A percentile compares a stretch with the other conserved stretches of the same genome.
Conservation (phyloP, 1,140 invertebrate species). For the Drosophila carrolli region DNA sequence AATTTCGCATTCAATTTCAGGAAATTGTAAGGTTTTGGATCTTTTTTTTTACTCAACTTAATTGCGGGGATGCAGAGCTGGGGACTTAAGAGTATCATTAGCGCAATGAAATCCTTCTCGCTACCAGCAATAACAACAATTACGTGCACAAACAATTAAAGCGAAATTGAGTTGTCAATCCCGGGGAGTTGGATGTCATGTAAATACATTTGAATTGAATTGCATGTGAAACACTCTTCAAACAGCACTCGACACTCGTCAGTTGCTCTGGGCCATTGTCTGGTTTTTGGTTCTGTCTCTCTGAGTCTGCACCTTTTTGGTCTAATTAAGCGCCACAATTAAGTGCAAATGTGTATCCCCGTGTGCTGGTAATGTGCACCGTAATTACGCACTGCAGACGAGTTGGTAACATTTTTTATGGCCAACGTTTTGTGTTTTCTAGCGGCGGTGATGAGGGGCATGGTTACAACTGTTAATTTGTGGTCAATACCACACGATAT, state of each 20-base stretch:
- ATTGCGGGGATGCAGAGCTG: conserved; percentile 33
- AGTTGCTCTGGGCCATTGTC: conserved; percentile 64
- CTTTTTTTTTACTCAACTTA: conserved; percentile 25
- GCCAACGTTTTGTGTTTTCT: conserved; percentile 37
- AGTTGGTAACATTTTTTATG: conserved; percentile 50
- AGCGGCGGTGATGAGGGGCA: conserved; percentile 31
- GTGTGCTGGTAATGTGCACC: conserved; percentile 69
- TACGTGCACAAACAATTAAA: conserved; percentile 70
- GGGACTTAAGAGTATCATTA: conserved; percentile 47
- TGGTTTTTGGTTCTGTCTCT: conserved; percentile 31
- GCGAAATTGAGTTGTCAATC: conserved; percentile 74
- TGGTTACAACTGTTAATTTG: conserved; percentile 80
- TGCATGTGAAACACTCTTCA: conserved; percentile 39
- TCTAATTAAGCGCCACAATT: conserved; percentile 82
- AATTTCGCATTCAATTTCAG: conserved; percentile 73
- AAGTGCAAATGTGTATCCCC: conserved; percentile 74
- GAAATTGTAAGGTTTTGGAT: conserved; percentile 17
- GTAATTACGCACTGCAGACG: conserved; percentile 76
- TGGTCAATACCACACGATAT: conserved; percentile 70
- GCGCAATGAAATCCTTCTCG: conserved; percentile 55
- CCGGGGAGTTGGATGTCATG: conserved; percentile 40
- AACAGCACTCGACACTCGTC: conserved; percentile 35
- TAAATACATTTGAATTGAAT: conserved; percentile 73
- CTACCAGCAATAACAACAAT: conserved; percentile 62
- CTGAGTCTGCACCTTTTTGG: conserved; percentile 71